Conservation (phyloP, 2,888 invertebrate genomes). For the Cryptus viduatorius region DNA sequence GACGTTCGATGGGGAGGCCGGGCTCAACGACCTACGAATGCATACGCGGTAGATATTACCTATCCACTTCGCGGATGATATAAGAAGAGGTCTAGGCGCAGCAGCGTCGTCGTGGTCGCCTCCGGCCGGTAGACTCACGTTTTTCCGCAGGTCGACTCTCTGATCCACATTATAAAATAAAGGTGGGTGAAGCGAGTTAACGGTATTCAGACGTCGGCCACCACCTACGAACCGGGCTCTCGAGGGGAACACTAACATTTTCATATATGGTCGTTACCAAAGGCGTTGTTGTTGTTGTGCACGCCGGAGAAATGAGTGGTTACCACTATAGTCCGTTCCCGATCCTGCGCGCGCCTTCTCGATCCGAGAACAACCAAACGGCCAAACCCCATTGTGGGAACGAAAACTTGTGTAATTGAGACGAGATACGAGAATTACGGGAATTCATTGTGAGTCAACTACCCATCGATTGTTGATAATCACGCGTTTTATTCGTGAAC, state of each 20-base stretch:
- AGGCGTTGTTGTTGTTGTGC: constrained; percentile 19
- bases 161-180: constrained; percentile 76
- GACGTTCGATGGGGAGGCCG: constrained; percentile 61
- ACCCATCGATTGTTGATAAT: not conserved
- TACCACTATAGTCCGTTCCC: not conserved
- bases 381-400: constrained; percentile 21
- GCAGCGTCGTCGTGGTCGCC: constrained; percentile 19
- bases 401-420: constrained; percentile 21
- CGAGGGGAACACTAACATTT: constrained; percentile 70
- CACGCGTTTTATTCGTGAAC: not conserved
- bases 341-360: constrained; percentile 17
- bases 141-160: constrained; percentile 57
- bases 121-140: constrained; percentile 22
- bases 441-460: constrained; percentile 14
- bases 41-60: constrained; percentile 18
- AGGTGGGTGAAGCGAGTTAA: constrained; percentile 76
- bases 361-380: not conserved
- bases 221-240: constrained; percentile 70
- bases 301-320: constrained; percentile 2
- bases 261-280: constrained; percentile 70
- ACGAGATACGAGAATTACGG: constrained; percentile 7
- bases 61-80: constrained; percentile 48
- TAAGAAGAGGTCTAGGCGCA: constrained; percentile 52
- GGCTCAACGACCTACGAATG: constrained; percentile 45
- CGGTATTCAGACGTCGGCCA: constrained; percentile 62